A percentile compares a stretch with the other conserved stretches of the same genome.
phyloP scores from a whole-genome alignment of 2,797 vertebrate genomes.

The Arctocebus calabarensis region DNA sequence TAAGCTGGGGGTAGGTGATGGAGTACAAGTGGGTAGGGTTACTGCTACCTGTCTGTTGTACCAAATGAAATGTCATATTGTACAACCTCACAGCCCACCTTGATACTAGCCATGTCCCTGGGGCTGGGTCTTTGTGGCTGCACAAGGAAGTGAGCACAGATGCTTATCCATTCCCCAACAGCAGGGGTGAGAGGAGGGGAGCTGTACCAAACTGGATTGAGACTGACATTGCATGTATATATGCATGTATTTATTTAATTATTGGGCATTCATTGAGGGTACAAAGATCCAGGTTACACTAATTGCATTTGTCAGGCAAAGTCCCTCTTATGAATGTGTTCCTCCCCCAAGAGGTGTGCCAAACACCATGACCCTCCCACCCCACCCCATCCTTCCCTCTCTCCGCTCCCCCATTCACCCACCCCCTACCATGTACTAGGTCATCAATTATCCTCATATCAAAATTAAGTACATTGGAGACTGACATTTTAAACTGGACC shows the following conservation, averaged over 20 bases:
- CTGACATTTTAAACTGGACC: neutral
- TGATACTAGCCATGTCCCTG: neutral
- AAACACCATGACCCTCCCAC: too few relatives aligned
- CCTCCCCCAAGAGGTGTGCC: too few relatives aligned
- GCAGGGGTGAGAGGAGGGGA: neutral
- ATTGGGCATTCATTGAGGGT: too few relatives aligned
- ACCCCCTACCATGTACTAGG: too few relatives aligned
- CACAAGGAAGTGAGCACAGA: neutral
- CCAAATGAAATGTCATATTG: neutral
- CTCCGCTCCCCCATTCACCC: too few relatives aligned
- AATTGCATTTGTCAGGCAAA: too few relatives aligned
- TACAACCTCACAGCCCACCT: neutral
- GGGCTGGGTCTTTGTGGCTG: neutral
- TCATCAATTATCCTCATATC: too few relatives aligned
- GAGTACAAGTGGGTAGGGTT: neutral
- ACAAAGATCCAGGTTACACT: too few relatives aligned
- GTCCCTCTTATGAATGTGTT: too few relatives aligned
- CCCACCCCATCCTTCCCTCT: too few relatives aligned
- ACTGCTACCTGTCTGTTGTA: neutral
- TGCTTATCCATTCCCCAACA: neutral
- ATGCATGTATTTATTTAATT: too few relatives aligned
- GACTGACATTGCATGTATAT: neutral
- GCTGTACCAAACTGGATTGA: neutral
- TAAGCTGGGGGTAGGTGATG: neutral
- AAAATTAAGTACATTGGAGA: neutral